Percentiles rank a stretch among this genome's conserved stretches.
phyloP scores from a whole-genome alignment of 2,888 invertebrate species.

The Xanthorhoe spadicearia region DNA sequence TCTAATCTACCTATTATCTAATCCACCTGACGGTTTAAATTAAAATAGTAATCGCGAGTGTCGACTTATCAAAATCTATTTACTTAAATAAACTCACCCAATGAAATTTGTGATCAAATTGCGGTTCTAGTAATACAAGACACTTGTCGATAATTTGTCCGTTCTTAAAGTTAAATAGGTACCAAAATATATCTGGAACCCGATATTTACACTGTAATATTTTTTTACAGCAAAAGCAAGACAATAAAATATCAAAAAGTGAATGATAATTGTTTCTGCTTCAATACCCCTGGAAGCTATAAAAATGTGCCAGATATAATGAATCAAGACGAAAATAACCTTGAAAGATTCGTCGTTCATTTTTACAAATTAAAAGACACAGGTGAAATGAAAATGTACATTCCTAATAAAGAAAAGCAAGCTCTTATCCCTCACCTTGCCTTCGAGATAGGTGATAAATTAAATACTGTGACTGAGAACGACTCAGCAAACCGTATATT shows the following conservation, averaged over 20 bases:
- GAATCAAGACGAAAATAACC: slow-evolving; percentile 35
- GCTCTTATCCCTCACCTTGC: slow-evolving; percentile 59
- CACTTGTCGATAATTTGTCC: background rate
- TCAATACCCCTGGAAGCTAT: slow-evolving; percentile 29
- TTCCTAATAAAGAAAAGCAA: slow-evolving; percentile 62
- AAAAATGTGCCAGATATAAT: slow-evolving; percentile 47
- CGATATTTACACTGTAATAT: background rate
- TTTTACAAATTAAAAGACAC: slow-evolving; percentile 54
- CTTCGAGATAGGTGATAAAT: slow-evolving; percentile 49
- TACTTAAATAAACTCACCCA: no score
- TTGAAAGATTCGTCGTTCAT: slow-evolving; percentile 63
- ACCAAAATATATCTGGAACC: background rate
- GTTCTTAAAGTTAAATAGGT: no score
- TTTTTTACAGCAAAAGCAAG: slow-evolving; percentile 21
- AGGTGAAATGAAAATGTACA: slow-evolving; percentile 51
- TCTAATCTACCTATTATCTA: no score
- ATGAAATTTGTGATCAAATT: no score
- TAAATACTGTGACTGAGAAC: slow-evolving; percentile 38
- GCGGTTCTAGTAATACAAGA: no score
- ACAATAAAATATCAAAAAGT: slow-evolving; percentile 4
- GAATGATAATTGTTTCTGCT: slow-evolving; percentile 51
- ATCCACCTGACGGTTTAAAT: no score
- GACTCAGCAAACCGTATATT: slow-evolving; percentile 33
- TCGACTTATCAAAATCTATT: no score
- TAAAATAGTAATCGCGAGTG: no score